Base-by-base conservation (phyloP, 2,113 vertebrate genomes). In the Diglossa brunneiventris region DNA sequence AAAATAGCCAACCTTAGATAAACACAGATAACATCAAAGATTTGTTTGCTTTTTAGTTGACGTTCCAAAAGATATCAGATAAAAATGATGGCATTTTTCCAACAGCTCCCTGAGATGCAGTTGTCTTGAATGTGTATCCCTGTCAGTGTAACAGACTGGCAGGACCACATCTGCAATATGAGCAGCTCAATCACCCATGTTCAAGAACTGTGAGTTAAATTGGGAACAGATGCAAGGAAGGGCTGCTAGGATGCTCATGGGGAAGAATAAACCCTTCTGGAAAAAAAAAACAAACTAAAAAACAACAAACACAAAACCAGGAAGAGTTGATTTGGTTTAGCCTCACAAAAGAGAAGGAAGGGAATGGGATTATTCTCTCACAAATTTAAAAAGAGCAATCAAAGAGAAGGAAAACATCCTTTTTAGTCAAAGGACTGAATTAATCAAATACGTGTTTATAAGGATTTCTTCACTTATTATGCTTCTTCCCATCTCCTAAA, bases 11-110 rank as follows among this genome's bases (percentile, higher is more conserved):
- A 46, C 16, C 33, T 95, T 95, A 80, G 50, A 88, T 74, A 91
- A 95, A 80, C 74, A 92, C 10, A 95, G 91, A 91, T 50, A 92
- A 75, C 75, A 91, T 83, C 85, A 90, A 95, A 91, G 75, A 80
- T 88, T 26, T 91, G n/a, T 84, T 86, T 87, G 56, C n/a, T 76
- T 92, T 92, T 74, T 39, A 82, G 58, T 31, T 4, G 2, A 55
- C 84, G 70, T 94, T 91, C 82, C 78, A 84, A 68, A 89, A 87
- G n/a, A 58, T 44, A 91, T 53, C 78, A 87, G 78, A 92, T 76
- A 9, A 87, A 89, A 37, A 39, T 20, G 58, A 13, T 56, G 37
- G 33, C 9, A 0, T 4, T 46, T 83, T 68, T 15, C n/a, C 55
- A 64, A n/a, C 39, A 88, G 3, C 63, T 70, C 46, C 56, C 59